Evolutionary conservation across 2,888 invertebrate genomes (phyloP).

Genomic region (Drosophila gaucha): DNA sequence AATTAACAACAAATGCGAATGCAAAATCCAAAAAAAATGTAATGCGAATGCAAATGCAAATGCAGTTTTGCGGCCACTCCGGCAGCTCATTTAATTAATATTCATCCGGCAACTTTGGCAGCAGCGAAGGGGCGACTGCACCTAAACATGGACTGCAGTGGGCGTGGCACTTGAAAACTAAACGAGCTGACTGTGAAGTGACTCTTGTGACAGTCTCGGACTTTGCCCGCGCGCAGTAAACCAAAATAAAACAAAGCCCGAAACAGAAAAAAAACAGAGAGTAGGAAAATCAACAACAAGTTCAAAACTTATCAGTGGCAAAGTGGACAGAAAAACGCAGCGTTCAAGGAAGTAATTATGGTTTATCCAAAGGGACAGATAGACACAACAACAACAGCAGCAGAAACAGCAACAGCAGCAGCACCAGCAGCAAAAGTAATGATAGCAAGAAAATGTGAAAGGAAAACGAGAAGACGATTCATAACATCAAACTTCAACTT

Average conservation of each 20-base stretch:
- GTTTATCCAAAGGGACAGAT: constrained; percentile 76
- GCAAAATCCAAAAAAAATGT: no score
- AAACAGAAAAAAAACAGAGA: constrained; percentile 15
- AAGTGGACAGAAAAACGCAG: constrained; percentile 57
- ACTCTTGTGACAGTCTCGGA: constrained; percentile 73
- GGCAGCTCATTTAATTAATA: constrained; percentile 77
- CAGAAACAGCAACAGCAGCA: constrained; percentile 1
- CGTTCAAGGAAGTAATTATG: constrained; percentile 83
- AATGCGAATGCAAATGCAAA: constrained; percentile 61
- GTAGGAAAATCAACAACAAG: constrained; percentile 38
- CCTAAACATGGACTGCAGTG: constrained; percentile 12
- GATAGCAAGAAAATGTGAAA: constrained; percentile 20
- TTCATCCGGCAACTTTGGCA: constrained; percentile 63
- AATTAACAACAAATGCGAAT: constrained; percentile 68
- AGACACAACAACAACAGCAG: constrained; percentile 7
- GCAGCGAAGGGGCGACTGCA: not conserved
- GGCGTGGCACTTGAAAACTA: constrained; percentile 58
- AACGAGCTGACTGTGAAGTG: constrained; percentile 51
- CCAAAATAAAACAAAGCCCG: constrained; percentile 23
- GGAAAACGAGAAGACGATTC: constrained; percentile 34
- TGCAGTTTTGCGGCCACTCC: constrained; percentile 62
- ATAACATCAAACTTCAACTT: constrained; percentile 67
- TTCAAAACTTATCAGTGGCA: constrained; percentile 32
- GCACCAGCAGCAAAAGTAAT: constrained; percentile 1
- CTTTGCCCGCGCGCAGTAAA: constrained; percentile 31